Evolutionary conservation across 2,797 vertebrate species (phyloP).

Genomic region (Rhinichthys osculus): DNA sequence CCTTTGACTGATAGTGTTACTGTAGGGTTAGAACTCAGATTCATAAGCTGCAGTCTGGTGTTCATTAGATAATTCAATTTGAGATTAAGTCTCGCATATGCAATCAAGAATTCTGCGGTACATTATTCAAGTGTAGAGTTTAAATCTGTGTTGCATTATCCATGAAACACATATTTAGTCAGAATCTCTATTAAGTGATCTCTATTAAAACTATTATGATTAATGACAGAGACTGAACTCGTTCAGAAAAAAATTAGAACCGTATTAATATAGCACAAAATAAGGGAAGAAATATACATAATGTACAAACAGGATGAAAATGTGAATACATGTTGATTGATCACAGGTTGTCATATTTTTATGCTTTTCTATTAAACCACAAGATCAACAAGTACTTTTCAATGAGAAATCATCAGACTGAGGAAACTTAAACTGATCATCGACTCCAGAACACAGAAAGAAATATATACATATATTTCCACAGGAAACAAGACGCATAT

Average conservation of each 20-base stretch:
- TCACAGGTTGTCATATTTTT: fast-evolving
- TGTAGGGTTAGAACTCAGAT: too few species aligned
- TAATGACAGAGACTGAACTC: not conserved
- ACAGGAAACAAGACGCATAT: not conserved
- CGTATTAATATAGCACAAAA: not conserved
- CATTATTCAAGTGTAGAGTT: too few species aligned
- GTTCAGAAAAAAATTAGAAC: not conserved
- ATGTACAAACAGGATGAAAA: not conserved
- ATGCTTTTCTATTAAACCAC: too few species aligned
- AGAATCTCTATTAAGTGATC: not conserved
- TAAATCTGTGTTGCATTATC: too few species aligned
- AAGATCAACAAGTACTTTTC: not conserved
- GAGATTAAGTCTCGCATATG: too few species aligned
- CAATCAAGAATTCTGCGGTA: too few species aligned
- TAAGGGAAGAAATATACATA: too few species aligned
- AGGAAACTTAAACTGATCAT: not conserved
- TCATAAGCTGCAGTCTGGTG: too few species aligned
- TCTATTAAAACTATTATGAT: not conserved
- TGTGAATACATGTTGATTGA: not conserved
- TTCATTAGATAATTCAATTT: too few species aligned
- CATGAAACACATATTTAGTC: not conserved
- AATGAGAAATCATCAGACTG: not conserved
- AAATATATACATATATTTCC: not conserved
- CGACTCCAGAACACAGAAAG: not conserved
- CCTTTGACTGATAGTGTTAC: too few species aligned